Base-by-base conservation (phyloP, 2,888 invertebrate genomes). In the Crossocerus cetratus region DNA sequence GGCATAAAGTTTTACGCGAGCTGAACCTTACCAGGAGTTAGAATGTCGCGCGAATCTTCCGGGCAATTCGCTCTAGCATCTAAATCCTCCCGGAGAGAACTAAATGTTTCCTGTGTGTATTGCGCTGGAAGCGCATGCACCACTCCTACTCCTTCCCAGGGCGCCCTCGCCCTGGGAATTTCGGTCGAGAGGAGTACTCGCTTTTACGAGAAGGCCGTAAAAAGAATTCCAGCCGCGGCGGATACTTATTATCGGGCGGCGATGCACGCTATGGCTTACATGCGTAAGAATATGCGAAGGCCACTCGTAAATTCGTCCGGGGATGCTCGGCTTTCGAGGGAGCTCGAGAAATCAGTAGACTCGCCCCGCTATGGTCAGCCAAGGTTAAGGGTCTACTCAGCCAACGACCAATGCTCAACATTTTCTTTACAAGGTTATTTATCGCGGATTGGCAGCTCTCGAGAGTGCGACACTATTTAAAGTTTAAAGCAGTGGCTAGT, bases 201-300 rank as follows among this genome's bases (percentile, higher is more conserved):
- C 49, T 16, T 49, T 49, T 49, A 49, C 49, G 49, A 49, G 49
- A 16, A 49, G 32, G 49, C 49, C 49, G 49, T 49, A 49, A 49
- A 32, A 49, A 49, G 49, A 49, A 49, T 49, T 49, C 16, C 49
- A 49, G n/a, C 49, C n/a, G n/a, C 43, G 49, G 13, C 32, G 16
- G 3, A 49, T 13, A 49, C 49, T 49, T 49, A 49, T 49, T 49
- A 49, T 49, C 49, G n/a, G 16, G 8, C 14, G 49, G 14, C 13
- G 14, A 4, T 49, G 14, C 16, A 16, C 49, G 13, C 49, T 14
- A 49, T 49, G 49, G 49, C 16, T 49, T 49, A 49, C 49, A 49
- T 16, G 49, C 49, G 49, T 49, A 4, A 16, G 16, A 49, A 49
- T 49, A 49, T 49, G 49, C 49, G 49, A 49, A 49, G 49, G 49